phyloP scores from a whole-genome alignment of 2,888 invertebrate species.

The Polia nebulosa region DNA sequence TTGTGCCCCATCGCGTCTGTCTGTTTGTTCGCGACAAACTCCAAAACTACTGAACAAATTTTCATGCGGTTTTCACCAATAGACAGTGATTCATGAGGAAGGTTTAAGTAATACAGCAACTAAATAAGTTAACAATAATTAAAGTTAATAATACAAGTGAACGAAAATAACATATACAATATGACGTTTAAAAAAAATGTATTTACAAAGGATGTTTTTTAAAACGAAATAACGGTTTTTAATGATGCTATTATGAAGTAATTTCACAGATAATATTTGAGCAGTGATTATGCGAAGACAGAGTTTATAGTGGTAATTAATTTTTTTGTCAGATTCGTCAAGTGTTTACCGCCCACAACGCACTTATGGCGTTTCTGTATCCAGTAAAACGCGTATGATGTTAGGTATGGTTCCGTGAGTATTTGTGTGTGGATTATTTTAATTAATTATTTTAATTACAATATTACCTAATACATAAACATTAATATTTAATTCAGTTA shows the following conservation, averaged over 20 bases:
- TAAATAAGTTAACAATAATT: constrained; percentile 28
- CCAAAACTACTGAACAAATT: no score
- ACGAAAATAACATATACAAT: constrained; percentile 45
- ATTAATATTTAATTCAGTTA: no score
- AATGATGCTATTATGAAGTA: constrained; percentile 44
- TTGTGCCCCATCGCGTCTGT: no score
- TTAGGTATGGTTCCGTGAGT: constrained; percentile 12
- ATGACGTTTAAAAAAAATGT: constrained; percentile 13
- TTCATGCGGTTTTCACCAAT: no score
- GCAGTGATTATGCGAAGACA: constrained; percentile 30
- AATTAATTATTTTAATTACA: no score
- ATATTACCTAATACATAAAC: no score
- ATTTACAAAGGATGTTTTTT: constrained; percentile 36
- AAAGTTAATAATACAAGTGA: no score
- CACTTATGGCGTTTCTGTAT: constrained; percentile 17
- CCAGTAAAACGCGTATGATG: background rate
- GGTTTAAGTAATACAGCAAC: no score
- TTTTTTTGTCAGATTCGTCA: constrained; percentile 32
- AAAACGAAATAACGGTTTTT: constrained; percentile 56
- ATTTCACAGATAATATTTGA: constrained; percentile 54
- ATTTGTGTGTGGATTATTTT: no score
- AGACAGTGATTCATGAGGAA: no score
- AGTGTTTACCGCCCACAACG: constrained; percentile 38
- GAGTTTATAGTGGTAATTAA: constrained; percentile 30
- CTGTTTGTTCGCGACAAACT: no score